Conservation (phyloP, 2,113 vertebrate genomes). For the Peromyscus californicus region DNA sequence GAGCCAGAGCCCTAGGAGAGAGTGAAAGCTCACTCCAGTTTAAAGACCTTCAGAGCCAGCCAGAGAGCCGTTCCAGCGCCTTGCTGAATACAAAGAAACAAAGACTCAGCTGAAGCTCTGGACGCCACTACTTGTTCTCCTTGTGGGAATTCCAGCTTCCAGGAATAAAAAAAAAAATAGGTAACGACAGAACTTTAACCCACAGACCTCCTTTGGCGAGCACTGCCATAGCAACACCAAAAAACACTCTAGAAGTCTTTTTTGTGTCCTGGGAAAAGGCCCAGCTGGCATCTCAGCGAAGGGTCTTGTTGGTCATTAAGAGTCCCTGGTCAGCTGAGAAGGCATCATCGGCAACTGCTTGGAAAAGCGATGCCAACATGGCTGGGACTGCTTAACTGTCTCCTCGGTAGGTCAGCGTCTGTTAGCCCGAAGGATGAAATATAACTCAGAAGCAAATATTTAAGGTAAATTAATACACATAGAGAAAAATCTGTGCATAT, state of each 20-base stretch:
- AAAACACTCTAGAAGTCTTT: background rate
- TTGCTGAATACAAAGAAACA: slow-evolving; percentile 43
- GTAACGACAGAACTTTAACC: background rate
- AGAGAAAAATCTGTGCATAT: background rate
- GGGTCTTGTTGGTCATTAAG: background rate
- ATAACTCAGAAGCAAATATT: background rate
- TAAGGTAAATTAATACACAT: background rate
- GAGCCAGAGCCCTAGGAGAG: background rate
- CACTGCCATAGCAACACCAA: background rate
- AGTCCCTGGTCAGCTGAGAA: background rate
- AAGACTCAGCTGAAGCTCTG: background rate
- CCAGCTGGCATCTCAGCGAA: slow-evolving; percentile 1
- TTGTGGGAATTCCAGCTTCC: background rate
- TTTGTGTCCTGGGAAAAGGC: background rate
- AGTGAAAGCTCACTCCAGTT: background rate
- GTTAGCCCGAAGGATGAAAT: background rate
- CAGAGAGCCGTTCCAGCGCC: background rate
- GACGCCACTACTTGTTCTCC: background rate
- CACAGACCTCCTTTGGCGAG: background rate
- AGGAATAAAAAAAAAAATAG: slow-evolving; percentile 43
- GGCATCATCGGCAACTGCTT: background rate
- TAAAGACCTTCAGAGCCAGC: background rate
- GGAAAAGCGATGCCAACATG: background rate
- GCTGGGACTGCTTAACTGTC: accelerated
- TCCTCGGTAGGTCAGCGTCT: accelerated